Conservation (phyloP, 2,888 invertebrate genomes). For the Beris morrisii region DNA sequence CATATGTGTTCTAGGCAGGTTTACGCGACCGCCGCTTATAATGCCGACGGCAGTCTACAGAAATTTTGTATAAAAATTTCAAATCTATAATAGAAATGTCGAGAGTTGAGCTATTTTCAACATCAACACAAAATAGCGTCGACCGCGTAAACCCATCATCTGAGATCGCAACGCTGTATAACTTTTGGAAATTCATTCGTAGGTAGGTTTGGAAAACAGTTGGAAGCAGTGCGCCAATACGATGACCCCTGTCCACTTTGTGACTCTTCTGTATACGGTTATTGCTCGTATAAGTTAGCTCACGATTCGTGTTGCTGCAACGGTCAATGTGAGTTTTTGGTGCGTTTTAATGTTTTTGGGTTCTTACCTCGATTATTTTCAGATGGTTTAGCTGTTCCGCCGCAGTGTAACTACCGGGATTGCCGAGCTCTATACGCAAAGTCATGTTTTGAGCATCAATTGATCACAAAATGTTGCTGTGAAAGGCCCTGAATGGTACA, state of each 20-base stretch:
- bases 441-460: constrained; percentile 69
- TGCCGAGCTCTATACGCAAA: constrained; percentile 76
- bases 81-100: too few species aligned
- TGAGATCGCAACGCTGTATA: too few species aligned
- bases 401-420: constrained; percentile 66
- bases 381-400: constrained; percentile 59
- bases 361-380: constrained; percentile 9
- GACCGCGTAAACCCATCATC: too few species aligned
- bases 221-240: constrained; percentile 28
- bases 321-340: constrained; percentile 46
- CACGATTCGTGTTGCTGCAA: constrained; percentile 79
- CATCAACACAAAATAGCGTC: too few species aligned
- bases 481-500: constrained; percentile 60
- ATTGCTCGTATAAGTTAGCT: constrained; percentile 72
- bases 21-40: too few species aligned
- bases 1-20: too few species aligned
- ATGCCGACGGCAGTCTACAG: too few species aligned
- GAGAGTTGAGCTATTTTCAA: too few species aligned
- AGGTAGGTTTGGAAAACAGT: constrained; percentile 20
- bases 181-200: not conserved
- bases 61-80: too few species aligned
- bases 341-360: not conserved
- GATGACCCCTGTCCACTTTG: constrained; percentile 68
- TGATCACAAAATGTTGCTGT: constrained; percentile 76
- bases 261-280: constrained; percentile 75